These are phyloP conservation scores for Periphyllus acericola DNA, from an alignment of 2,888 invertebrate species.

Conservation along the genomic window DNA sequence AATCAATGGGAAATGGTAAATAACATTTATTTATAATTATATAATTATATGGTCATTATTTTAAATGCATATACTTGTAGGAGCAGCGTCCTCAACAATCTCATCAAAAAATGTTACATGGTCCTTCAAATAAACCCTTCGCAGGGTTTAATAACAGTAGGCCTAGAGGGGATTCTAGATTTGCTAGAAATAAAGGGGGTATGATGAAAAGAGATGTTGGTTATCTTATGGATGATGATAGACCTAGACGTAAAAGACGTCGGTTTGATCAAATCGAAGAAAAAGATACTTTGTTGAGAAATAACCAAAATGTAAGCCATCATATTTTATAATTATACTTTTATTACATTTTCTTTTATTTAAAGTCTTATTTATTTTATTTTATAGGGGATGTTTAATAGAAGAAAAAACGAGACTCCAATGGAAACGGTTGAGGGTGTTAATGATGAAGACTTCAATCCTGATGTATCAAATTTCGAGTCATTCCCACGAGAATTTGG, in stretches of 20 bases:
- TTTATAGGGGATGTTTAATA: slow-evolving; percentile 44
- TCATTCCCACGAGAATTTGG: slow-evolving; percentile 53
- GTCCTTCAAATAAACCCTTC: slow-evolving; percentile 29
- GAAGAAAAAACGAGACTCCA: slow-evolving; percentile 34
- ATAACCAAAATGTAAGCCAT: slow-evolving; percentile 47
- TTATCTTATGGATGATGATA: slow-evolving; percentile 51
- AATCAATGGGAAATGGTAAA: slow-evolving; percentile 48
- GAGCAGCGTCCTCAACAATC: slow-evolving; percentile 3
- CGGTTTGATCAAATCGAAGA: slow-evolving; percentile 54
- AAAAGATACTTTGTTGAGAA: slow-evolving; percentile 36
- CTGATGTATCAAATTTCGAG: slow-evolving; percentile 46
- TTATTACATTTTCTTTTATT: neutral
- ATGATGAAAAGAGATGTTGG: slow-evolving; percentile 51
- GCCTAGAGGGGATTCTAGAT: slow-evolving; percentile 33
- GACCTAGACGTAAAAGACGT: slow-evolving; percentile 56
- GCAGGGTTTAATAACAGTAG: slow-evolving; percentile 51
- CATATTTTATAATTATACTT: neutral
- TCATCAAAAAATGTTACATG: slow-evolving; percentile 28
- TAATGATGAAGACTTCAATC: slow-evolving; percentile 51
- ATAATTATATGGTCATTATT: neutral
- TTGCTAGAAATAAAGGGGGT: slow-evolving; percentile 40
- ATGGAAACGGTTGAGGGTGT: slow-evolving; percentile 19
- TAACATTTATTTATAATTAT: neutral
- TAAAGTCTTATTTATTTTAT: neutral
- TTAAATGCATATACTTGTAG: neutral